Percentiles rank a stretch among this genome's conserved stretches.
These are phyloP conservation scores for Archilochus colubris DNA, from an alignment of 2,113 vertebrate genomes.

Conservation along the genomic window DNA sequence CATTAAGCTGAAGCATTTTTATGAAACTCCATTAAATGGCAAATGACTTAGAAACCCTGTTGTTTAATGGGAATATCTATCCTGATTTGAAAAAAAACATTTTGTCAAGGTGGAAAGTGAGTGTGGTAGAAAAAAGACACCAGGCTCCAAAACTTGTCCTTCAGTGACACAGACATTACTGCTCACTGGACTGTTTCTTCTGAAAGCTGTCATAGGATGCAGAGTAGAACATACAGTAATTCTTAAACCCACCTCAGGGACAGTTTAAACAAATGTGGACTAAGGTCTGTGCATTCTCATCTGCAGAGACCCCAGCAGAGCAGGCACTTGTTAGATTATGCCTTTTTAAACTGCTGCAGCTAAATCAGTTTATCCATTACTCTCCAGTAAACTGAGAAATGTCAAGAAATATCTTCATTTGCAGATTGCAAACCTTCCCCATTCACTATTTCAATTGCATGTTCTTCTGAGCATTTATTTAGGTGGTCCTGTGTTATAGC, in stretches of 20 bases:
- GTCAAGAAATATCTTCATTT: neutral
- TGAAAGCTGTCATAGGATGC: neutral
- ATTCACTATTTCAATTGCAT: neutral
- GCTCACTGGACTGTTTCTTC: neutral
- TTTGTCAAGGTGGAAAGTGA: neutral
- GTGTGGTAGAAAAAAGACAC: rapidly evolving
- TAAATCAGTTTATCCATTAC: neutral
- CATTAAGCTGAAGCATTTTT: neutral
- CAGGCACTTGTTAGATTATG: neutral
- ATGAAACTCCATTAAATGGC: neutral
- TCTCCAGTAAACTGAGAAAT: neutral
- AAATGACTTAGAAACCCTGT: neutral
- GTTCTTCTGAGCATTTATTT: neutral
- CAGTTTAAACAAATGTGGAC: neutral
- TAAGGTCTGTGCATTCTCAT: neutral
- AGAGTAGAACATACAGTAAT: neutral
- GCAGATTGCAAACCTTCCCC: neutral
- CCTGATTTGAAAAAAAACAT: neutral
- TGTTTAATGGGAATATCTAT: neutral
- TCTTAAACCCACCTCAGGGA: constrained; percentile 21
- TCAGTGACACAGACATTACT: neutral
- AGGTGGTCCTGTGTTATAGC: neutral
- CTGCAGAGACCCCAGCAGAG: neutral
- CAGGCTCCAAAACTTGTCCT: neutral
- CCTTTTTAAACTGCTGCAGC: neutral